Percentiles rank a stretch among this genome's conserved stretches.
phyloP scores from a whole-genome alignment of 2,797 vertebrate species.

The Phataginus tetradactyla region DNA sequence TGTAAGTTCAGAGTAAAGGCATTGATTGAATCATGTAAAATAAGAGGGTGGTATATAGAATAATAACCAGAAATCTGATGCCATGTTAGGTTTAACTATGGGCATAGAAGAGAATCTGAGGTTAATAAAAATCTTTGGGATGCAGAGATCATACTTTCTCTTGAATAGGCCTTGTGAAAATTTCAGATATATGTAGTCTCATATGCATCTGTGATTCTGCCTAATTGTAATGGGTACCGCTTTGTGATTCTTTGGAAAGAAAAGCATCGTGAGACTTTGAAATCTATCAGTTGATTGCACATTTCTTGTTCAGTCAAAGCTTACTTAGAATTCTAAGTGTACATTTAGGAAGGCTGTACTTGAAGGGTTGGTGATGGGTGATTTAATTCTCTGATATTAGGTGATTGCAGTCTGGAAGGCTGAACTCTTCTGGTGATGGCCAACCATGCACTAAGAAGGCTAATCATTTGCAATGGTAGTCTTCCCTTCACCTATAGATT shows the following conservation, averaged over 20 bases:
- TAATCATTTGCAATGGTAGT: constrained; percentile 69
- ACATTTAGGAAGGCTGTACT: constrained; percentile 49
- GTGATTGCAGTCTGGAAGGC: constrained; percentile 65
- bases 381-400: constrained; percentile 64
- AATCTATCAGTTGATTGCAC: constrained; percentile 65
- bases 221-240: constrained; percentile 57
- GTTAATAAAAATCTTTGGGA: background rate
- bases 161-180: background rate
- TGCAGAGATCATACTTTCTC: background rate
- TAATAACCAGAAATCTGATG: background rate
- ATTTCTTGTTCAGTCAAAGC: constrained; percentile 59
- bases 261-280: constrained; percentile 48
- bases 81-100: background rate
- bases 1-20: background rate
- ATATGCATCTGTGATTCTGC: constrained; percentile 24
- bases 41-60: background rate
- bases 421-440: constrained; percentile 55
- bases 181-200: constrained; percentile 12
- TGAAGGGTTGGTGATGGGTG: constrained; percentile 48
- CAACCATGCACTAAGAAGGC: constrained; percentile 52
- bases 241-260: constrained; percentile 60
- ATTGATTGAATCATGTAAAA: background rate
- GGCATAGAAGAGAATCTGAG: background rate
- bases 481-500: constrained; percentile 31
- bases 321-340: constrained; percentile 65